Conservation (phyloP, 2,113 vertebrate species). For the Chaetodon auriga region DNA sequence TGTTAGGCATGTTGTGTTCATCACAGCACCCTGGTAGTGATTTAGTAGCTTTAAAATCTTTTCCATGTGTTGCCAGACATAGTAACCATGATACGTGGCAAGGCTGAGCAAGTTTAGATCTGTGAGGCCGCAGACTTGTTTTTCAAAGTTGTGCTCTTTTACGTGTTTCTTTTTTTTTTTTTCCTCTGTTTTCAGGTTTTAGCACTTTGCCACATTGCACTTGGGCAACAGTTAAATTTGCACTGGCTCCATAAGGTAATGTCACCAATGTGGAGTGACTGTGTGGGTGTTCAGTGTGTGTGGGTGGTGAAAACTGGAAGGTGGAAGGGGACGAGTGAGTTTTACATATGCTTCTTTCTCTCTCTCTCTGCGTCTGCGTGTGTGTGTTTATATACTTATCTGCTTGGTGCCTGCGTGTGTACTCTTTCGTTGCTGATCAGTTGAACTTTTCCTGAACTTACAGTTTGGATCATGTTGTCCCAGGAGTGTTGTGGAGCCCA, state of each 20-base stretch:
- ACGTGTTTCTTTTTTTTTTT: neutral
- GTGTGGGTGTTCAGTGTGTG: slow-evolving; percentile 10
- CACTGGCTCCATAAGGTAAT: slow-evolving; percentile 99
- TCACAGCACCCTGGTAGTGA: neutral
- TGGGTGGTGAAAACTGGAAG: slow-evolving; percentile 5
- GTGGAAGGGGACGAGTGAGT: neutral
- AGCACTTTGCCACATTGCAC: slow-evolving; percentile 93
- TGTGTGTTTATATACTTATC: neutral
- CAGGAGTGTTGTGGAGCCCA: slow-evolving; percentile 25
- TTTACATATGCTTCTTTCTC: slow-evolving; percentile 20
- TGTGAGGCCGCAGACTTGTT: slow-evolving; percentile 30
- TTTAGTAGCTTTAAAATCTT: slow-evolving; percentile 6
- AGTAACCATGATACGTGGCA: neutral
- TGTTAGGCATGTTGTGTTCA: neutral
- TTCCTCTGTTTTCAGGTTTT: slow-evolving; percentile 86
- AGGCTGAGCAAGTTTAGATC: slow-evolving; percentile 15
- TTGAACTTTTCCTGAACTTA: slow-evolving; percentile 58
- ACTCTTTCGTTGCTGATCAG: slow-evolving; percentile 14
- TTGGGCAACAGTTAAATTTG: slow-evolving; percentile 97
- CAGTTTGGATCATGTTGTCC: slow-evolving; percentile 24
- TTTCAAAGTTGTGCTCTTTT: slow-evolving; percentile 2
- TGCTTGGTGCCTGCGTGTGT: neutral
- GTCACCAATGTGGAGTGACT: neutral
- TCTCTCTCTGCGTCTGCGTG: neutral
- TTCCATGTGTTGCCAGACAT: neutral